Evolutionary conservation across 2,797 vertebrate genomes (phyloP).

Genomic region (Sebastes flavidus): DNA sequence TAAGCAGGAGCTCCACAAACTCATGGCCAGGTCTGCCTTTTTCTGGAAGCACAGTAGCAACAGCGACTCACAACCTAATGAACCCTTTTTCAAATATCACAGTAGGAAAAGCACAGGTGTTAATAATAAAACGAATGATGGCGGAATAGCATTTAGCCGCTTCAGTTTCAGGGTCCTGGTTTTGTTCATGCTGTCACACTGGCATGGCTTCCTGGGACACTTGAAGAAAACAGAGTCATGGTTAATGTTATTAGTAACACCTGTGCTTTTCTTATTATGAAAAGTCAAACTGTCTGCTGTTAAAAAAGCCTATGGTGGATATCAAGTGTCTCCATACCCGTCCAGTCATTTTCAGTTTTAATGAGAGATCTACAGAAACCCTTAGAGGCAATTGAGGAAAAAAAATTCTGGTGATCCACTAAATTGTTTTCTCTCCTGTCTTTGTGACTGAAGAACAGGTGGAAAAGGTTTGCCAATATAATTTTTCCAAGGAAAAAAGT

Average conservation of each 20-base stretch:
- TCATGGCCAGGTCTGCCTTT: constrained; percentile 93
- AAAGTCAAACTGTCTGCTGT: background rate
- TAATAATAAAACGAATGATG: background rate
- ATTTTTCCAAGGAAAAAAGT: background rate
- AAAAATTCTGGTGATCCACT: background rate
- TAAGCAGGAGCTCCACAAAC: constrained; percentile 96
- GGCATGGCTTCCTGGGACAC: background rate
- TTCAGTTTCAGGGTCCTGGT: background rate
- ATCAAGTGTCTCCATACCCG: background rate
- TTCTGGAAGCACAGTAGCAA: background rate
- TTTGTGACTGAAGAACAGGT: background rate
- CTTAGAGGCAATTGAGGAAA: background rate
- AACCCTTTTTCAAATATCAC: background rate
- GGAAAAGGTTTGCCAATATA: background rate
- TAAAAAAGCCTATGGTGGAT: background rate
- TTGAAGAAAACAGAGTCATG: background rate
- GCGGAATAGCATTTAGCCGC: background rate
- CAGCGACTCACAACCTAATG: background rate
- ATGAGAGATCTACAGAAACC: background rate
- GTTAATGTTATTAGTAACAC: background rate
- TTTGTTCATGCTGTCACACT: background rate
- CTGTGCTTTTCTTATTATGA: background rate
- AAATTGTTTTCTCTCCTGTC: background rate
- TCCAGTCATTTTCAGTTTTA: background rate
- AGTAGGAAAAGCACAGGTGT: background rate